Conservation (phyloP, 2,888 invertebrate genomes). For the Beris morrisii region DNA sequence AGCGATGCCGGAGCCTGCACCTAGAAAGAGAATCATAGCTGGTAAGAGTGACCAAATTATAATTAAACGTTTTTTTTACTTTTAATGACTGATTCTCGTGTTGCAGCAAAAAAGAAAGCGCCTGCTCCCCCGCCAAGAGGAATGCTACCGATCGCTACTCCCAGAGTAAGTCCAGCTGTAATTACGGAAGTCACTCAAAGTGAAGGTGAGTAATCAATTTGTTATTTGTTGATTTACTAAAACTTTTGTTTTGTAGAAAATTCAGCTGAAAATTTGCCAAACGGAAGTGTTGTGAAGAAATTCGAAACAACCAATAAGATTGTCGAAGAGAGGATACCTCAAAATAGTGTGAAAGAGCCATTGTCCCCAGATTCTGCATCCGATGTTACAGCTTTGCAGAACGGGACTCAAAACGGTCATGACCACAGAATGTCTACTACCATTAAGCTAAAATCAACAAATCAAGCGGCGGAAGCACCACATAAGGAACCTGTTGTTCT, state of each 20-base stretch:
- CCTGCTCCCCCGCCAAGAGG: constrained; percentile 51
- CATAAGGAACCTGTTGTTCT: neutral
- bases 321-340: neutral
- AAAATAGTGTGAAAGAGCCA: neutral
- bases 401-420: neutral
- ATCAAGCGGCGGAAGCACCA: neutral
- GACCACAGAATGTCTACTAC: neutral
- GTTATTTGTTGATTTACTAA: neutral
- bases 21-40: constrained; percentile 47
- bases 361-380: neutral
- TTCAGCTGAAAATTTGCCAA: neutral
- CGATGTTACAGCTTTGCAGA: neutral
- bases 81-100: neutral
- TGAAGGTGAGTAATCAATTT: constrained; percentile 14
- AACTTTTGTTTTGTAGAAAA: neutral
- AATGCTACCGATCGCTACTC: constrained; percentile 44
- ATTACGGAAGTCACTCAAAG: constrained; percentile 7
- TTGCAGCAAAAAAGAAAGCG: constrained; percentile 47
- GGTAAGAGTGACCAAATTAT: constrained; percentile 29
- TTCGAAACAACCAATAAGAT: neutral
- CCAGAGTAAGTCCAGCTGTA: constrained; percentile 34
- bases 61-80: neutral
- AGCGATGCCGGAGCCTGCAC: constrained; percentile 51
- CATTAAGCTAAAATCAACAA: neutral
- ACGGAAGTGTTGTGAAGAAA: neutral